Evolutionary conservation across 2,888 invertebrate genomes (phyloP).

Genomic region (Cheilosia variabilis): DNA sequence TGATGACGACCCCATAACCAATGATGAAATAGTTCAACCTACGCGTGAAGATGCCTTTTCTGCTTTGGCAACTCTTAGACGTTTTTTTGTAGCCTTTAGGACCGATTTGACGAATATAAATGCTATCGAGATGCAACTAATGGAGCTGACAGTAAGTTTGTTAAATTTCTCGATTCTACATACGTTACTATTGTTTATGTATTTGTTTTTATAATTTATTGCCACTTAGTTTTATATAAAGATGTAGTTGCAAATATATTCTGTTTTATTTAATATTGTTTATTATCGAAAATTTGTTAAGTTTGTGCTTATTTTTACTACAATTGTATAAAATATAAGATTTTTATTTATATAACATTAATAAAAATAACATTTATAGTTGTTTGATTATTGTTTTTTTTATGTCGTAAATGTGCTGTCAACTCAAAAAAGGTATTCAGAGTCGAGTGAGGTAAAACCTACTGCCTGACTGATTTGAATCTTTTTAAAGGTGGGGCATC

Average conservation of each 20-base stretch:
- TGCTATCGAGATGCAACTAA: conserved; percentile 64
- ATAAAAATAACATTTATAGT: conserved; percentile 16
- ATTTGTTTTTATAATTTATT: conserved; percentile 59
- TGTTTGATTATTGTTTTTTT: conserved; percentile 79
- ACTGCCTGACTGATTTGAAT: too few species aligned
- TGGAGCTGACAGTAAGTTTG: conserved; percentile 67
- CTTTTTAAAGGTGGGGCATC: too few species aligned
- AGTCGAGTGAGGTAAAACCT: too few species aligned
- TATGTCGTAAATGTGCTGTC: too few species aligned
- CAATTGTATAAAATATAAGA: conserved; percentile 56
- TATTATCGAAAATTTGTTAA: conserved; percentile 67
- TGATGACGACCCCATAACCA: conserved; percentile 49
- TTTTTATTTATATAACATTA: conserved; percentile 74
- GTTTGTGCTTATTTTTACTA: conserved; percentile 62
- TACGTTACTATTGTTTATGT: conserved; percentile 63
- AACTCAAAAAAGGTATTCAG: too few species aligned
- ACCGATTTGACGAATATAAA: conserved; percentile 63
- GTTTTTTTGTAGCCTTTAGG: conserved; percentile 59
- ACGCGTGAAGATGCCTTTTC: conserved; percentile 71
- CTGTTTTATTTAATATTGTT: conserved; percentile 43
- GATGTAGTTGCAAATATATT: neutral
- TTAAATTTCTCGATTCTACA: conserved; percentile 67
- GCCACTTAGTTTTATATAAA: too few species aligned
- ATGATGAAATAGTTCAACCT: conserved; percentile 51
- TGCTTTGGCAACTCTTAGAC: conserved; percentile 64